Evolutionary conservation across 2,888 invertebrate species (phyloP), one percentile per base, ranked within the genome.

Genomic region (Sarcophaga carnaria): DNA sequence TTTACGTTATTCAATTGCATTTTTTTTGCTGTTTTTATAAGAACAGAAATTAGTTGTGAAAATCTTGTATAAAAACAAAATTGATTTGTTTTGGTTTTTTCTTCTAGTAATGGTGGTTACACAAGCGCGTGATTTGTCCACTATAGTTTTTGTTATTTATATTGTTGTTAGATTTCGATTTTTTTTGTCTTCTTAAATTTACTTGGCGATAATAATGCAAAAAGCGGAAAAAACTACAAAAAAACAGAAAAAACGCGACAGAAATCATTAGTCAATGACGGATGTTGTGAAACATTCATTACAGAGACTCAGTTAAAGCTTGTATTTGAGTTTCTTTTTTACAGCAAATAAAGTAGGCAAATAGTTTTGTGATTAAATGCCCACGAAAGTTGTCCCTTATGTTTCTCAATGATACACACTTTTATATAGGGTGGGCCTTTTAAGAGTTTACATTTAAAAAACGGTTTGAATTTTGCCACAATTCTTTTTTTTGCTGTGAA

Each of bases 231-330:
- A n/a, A 22, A 74, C n/a, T 45, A 17, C 8, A 27, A 67, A 74
- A 47, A 22, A 72, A 27, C 45, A 72, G 14, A 59, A 75, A 59
- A 75, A 76, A 45, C 49, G 49, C 59, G 45, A 54, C n/a, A 49
- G 64, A 74, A 80, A 83, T 80, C 78, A 85, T 85, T 85, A 78
- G 81, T 78, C 86, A 71, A 85, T 87, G 88, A 88, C 88, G 88
- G 88, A 88, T 88, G 81, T 88, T 88, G 88, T 81, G 88, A 87
- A 87, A 87, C 76, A 71, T 79, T 84, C 71, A 79, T 85, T 80
- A 78, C 62, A 22, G 25, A 14, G 54, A 4, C 17, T 17, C 54
- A 54, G 54, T 17, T 54, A 17, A 54, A 54, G 54, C 17, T 14
- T 17, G 54, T 14, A 12, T 3, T 17, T 54, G 17, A 54, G 54